phyloP scores from a whole-genome alignment of 2,888 invertebrate species.

The Trachelus tabidus region DNA sequence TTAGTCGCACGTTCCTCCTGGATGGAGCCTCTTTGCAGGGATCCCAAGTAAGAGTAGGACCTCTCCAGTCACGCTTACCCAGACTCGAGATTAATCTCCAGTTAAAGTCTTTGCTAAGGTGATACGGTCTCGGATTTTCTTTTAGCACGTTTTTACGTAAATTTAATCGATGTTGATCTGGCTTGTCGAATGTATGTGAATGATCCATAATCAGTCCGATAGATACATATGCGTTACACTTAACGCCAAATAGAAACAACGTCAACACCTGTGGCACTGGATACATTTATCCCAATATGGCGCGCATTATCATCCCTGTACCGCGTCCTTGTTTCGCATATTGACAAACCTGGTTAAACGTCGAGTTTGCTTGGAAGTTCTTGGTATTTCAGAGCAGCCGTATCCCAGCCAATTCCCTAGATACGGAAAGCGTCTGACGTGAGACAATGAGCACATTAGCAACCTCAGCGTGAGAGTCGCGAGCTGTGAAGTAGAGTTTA shows the following conservation, averaged over 20 bases:
- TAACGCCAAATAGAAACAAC: too few species aligned
- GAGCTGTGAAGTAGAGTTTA: background rate
- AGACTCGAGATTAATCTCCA: background rate
- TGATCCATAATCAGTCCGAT: too few species aligned
- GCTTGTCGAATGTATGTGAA: too few species aligned
- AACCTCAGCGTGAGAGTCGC: background rate
- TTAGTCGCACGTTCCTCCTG: slow-evolving; percentile 61
- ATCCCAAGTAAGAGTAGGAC: background rate
- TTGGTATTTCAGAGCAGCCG: background rate
- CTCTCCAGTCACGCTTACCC: slow-evolving; percentile 7
- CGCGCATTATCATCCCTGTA: background rate
- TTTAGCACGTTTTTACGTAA: background rate
- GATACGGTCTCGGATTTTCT: background rate
- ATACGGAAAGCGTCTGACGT: background rate
- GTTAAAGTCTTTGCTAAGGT: background rate
- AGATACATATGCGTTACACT: too few species aligned
- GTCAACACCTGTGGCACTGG: background rate
- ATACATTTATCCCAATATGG: background rate
- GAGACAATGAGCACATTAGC: background rate
- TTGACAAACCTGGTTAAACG: background rate
- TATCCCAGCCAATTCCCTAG: background rate
- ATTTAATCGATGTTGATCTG: background rate
- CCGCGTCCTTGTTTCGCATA: background rate
- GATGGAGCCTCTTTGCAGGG: slow-evolving; percentile 44
- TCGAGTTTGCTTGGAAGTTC: background rate